phyloP scores from a whole-genome alignment of 2,888 invertebrate genomes.

The Stramonita haemastoma region DNA sequence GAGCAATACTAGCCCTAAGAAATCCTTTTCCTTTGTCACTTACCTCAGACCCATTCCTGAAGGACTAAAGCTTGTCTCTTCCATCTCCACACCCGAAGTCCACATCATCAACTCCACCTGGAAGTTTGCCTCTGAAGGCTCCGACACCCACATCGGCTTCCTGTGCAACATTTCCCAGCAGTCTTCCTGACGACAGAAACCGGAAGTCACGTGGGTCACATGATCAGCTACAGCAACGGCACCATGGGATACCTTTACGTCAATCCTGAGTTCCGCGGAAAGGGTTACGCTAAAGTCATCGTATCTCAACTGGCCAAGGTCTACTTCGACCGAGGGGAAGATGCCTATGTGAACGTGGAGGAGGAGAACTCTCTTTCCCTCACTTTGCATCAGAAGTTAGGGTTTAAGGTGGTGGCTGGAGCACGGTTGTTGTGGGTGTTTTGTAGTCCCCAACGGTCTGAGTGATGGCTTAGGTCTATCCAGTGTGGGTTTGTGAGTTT shows the following conservation, averaged over 20 bases:
- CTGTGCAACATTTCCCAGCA: slow-evolving; percentile 5
- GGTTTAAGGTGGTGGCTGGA: slow-evolving; percentile 17
- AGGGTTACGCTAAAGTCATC: slow-evolving; percentile 46
- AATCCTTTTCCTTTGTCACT: too few relatives aligned
- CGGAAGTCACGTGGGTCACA: slow-evolving; percentile 35
- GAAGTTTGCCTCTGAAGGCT: background rate
- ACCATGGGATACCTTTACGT: slow-evolving; percentile 45
- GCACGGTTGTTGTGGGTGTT: background rate
- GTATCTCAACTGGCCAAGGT: slow-evolving; percentile 40
- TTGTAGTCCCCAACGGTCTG: too few relatives aligned
- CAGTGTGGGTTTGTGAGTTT: too few relatives aligned
- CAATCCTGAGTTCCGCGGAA: slow-evolving; percentile 40
- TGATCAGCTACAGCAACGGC: slow-evolving; percentile 14
- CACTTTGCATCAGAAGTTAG: slow-evolving; percentile 10
- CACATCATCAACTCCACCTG: background rate
- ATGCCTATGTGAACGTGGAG: slow-evolving; percentile 13
- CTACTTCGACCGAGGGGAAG: slow-evolving; percentile 29
- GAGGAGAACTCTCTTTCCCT: background rate
- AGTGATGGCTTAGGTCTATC: too few relatives aligned
- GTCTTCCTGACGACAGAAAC: background rate
- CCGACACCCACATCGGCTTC: background rate
- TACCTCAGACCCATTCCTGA: slow-evolving; percentile 36
- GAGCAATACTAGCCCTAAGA: too few relatives aligned
- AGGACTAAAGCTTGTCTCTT: background rate
- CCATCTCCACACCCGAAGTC: background rate